These are phyloP conservation scores for Epistrophe eligans DNA, from an alignment of 2,888 invertebrate species.

Conservation along the genomic window DNA sequence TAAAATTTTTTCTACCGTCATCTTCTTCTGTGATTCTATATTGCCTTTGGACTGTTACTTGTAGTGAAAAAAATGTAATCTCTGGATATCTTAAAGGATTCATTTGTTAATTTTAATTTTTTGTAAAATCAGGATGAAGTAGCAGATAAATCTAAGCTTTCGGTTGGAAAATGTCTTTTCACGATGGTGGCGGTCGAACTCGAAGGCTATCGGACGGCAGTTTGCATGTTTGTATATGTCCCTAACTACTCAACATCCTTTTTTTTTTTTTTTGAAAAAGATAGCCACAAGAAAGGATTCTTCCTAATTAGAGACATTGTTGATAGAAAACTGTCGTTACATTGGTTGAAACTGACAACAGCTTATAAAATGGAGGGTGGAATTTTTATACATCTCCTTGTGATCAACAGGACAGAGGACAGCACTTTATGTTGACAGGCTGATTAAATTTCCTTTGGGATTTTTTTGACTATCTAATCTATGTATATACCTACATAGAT, in stretches of 20 bases:
- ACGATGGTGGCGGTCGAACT: conserved; percentile 53
- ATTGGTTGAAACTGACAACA: conserved; percentile 66
- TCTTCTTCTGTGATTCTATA: conserved; percentile 23
- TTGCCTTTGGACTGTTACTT: conserved; percentile 38
- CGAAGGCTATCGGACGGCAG: conserved; percentile 19
- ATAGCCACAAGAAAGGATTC: conserved; percentile 76
- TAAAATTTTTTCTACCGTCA: conserved; percentile 48
- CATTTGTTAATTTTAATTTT: conserved; percentile 71
- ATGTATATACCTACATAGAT: too few relatives aligned
- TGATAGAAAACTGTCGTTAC: conserved; percentile 75
- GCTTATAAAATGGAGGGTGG: conserved; percentile 50
- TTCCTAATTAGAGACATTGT: conserved; percentile 74
- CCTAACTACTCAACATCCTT: conserved; percentile 17
- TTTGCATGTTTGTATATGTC: neutral
- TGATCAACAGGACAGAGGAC: conserved; percentile 34
- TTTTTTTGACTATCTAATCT: neutral
- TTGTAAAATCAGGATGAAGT: conserved; percentile 51
- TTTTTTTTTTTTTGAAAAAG: conserved; percentile 51
- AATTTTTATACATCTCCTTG: neutral
- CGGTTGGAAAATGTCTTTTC: conserved; percentile 50
- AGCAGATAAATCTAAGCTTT: conserved; percentile 67
- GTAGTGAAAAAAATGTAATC: conserved; percentile 65
- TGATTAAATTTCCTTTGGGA: conserved; percentile 68
- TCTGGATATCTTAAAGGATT: conserved; percentile 73
- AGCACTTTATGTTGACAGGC: conserved; percentile 66